These are phyloP conservation scores for Serilophus lunatus DNA, from an alignment of 2,113 vertebrate species.

Conservation along the genomic window DNA sequence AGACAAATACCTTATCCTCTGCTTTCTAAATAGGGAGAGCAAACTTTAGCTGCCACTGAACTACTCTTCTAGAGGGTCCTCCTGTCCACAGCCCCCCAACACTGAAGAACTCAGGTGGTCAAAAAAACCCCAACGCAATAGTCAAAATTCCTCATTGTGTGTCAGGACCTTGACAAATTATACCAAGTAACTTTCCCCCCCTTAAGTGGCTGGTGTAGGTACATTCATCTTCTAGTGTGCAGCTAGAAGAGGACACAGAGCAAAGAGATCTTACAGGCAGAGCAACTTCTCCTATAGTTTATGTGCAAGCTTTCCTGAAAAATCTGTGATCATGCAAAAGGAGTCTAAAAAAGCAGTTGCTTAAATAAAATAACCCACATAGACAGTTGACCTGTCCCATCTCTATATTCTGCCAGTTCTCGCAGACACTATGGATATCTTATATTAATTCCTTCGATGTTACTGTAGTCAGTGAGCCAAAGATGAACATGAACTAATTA, in stretches of 20 bases:
- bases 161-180: background rate
- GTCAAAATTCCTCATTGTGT: background rate
- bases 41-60: background rate
- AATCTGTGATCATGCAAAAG: background rate
- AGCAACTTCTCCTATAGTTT: background rate
- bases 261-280: background rate
- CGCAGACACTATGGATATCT: background rate
- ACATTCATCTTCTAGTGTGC: background rate
- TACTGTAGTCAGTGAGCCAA: background rate
- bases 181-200: background rate
- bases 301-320: background rate
- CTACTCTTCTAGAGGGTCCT: background rate
- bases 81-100: background rate
- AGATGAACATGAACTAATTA: constrained; percentile 1
- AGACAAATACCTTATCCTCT: background rate
- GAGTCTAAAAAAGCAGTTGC: background rate
- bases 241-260: background rate
- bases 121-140: background rate
- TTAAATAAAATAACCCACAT: background rate
- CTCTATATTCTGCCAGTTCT: background rate
- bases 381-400: background rate
- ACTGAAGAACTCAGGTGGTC: background rate
- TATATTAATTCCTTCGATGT: background rate
- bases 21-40: background rate
- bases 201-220: background rate